These are phyloP conservation scores for Athetis lepigone DNA, from an alignment of 2,888 invertebrate species.

Conservation along the genomic window DNA sequence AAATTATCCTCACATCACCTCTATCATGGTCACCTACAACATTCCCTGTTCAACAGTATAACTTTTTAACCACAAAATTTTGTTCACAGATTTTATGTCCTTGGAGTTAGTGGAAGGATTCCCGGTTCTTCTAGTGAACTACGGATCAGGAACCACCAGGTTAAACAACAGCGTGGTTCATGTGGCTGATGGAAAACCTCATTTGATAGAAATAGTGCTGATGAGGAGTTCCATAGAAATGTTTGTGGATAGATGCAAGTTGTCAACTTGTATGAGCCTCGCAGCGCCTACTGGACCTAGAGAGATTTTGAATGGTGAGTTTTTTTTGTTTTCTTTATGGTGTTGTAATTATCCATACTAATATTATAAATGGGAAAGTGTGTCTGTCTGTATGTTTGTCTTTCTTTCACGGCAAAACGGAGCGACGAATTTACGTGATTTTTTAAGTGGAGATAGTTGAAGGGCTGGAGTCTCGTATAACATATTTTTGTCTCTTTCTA, in stretches of 20 bases:
- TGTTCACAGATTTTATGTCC: conserved; percentile 95
- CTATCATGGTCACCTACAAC: background rate
- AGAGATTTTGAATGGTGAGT: conserved; percentile 92
- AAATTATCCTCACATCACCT: background rate
- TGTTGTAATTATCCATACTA: no score
- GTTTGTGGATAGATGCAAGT: conserved; percentile 94
- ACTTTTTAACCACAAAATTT: conserved; percentile 27
- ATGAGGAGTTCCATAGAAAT: conserved; percentile 92
- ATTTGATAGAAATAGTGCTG: conserved; percentile 95
- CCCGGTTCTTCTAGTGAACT: conserved; percentile 95
- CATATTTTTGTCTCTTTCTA: no score
- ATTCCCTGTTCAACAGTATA: background rate
- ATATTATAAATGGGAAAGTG: no score
- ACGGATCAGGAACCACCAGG: conserved; percentile 95
- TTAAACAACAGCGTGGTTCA: conserved; percentile 93
- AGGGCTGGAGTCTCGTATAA: no score
- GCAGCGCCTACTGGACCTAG: conserved; percentile 93
- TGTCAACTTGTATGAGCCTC: conserved; percentile 93
- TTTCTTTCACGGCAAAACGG: no score
- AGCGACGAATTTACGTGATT: no score
- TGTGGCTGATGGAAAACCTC: conserved; percentile 96
- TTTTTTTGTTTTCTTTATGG: background rate
- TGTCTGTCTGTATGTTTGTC: no score
- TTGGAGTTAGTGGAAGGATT: conserved; percentile 96
- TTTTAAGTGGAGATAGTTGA: no score